phyloP scores from a whole-genome alignment of 2,113 vertebrate genomes.

The Campylorhamphus procurvoides region DNA sequence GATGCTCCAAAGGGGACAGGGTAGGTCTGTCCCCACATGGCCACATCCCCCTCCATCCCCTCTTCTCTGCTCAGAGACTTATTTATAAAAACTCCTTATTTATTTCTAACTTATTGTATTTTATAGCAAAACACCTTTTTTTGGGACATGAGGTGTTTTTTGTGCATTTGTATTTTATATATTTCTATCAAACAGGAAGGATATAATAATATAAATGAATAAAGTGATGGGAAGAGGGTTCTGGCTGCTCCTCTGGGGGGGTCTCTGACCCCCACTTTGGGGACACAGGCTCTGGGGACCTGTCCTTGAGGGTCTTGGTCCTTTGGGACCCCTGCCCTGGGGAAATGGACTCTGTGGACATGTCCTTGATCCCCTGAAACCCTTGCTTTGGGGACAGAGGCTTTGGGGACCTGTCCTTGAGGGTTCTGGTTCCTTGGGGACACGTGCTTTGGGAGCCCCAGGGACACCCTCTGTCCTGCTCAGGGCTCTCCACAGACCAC shows the following conservation, averaged over 20 bases:
- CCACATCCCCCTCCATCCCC: background rate
- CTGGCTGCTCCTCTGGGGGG: background rate
- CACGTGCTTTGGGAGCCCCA: background rate
- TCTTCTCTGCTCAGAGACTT: background rate
- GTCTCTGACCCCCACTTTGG: background rate
- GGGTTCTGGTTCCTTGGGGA: background rate
- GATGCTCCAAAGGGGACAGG: fast-evolving
- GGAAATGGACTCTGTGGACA: background rate
- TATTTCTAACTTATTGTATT: constrained; percentile 68
- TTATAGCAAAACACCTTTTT: background rate
- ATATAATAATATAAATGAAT: background rate
- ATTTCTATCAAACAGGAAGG: background rate
- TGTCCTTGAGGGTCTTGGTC: background rate
- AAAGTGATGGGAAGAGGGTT: background rate
- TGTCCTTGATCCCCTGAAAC: background rate
- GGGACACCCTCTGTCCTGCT: background rate
- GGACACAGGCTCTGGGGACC: background rate
- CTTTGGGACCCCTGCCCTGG: background rate
- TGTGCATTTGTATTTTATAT: background rate
- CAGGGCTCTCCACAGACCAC: background rate
- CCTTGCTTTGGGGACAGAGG: background rate
- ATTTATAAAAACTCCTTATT: constrained; percentile 38
- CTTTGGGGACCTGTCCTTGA: background rate
- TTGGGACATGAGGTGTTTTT: fast-evolving
- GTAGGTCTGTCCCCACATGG: background rate